Evolutionary conservation across 2,113 vertebrate genomes (phyloP), one percentile per base, ranked within the genome.

Genomic region (Bufo gargarizans): DNA sequence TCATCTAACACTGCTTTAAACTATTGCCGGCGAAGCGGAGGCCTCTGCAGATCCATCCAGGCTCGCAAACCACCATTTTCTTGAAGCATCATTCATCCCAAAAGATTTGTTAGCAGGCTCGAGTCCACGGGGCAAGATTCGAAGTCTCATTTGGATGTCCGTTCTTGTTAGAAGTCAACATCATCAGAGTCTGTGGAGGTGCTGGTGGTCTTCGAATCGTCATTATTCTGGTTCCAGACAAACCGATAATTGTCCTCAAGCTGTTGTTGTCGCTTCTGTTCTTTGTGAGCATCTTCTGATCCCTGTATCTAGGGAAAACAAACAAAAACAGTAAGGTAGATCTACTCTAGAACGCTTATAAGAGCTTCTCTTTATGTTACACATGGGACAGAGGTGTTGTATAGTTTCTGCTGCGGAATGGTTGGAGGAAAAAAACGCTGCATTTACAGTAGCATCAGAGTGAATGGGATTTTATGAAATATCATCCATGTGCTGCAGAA

Each of bases 201-300:
- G 20, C 93, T 82, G 8, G 92, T 91, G 11, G 63, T 89, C 3
- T 86, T 74, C 20, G 96, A 94, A 77, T 98, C 96, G 33, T 95
- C 95, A 0, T 87, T 91, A 4, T 92, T 94, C 47, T 96, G 95
- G 90, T 96, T 96, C 97, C 97, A 98, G 85, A 98, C 97, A 89
- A 97, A 96, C 86, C 94, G 96, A 82, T 98, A 98, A 89, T 98
- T 98, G 93, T 95, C 96, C 89, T 98, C 97, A 89, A 98, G 89
- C 77, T 98, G 96, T 67, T 96, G 95, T 84, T 98, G 97, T 63
- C 97, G 93, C 80, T 96, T 96, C 83, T 96, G 96, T 77, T 98
- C 97, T 83, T 97, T 97, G 90, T 97, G 96, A 5, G 97, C 96
- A 87, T 97, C 97, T 86, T 97, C 96, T 5, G 96, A 96, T 69